Conservation (phyloP, 2,888 invertebrate genomes). For the Drosophila nr. medialis region DNA sequence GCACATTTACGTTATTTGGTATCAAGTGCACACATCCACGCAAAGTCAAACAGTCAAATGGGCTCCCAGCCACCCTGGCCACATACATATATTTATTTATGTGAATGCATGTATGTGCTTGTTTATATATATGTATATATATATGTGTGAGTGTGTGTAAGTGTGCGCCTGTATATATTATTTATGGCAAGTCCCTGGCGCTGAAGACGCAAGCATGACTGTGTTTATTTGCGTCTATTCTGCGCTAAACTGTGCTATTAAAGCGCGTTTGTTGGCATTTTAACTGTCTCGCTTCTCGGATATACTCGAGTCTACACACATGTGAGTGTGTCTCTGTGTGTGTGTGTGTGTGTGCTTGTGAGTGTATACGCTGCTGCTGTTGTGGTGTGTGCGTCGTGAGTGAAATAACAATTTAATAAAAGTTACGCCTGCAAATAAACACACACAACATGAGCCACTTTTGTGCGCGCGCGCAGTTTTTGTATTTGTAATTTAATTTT, state of each 20-base stretch:
- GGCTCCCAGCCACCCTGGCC: conserved; percentile 32
- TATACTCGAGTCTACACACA: conserved; percentile 42
- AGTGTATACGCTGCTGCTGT: not conserved
- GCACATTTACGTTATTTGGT: conserved; percentile 71
- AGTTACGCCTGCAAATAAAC: conserved; percentile 78
- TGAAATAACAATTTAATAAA: conserved; percentile 79
- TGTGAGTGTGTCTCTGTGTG: conserved; percentile 9
- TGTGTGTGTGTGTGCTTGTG: conserved; percentile 14
- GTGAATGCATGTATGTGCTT: not conserved
- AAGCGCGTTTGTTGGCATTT: conserved; percentile 78
- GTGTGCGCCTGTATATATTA: conserved; percentile 33
- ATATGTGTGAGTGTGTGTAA: not conserved
- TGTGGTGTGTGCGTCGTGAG: conserved; percentile 53
- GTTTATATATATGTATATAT: not conserved
- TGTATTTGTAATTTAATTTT: conserved; percentile 9
- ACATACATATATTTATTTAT: conserved; percentile 30
- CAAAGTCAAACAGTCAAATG: conserved; percentile 59
- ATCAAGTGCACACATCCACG: conserved; percentile 69
- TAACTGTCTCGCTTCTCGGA: conserved; percentile 59
- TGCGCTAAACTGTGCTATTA: conserved; percentile 80
- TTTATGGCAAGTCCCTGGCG: conserved; percentile 64
- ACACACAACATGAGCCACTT: conserved; percentile 43
- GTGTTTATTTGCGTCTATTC: conserved; percentile 79
- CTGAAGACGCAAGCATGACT: conserved; percentile 62
- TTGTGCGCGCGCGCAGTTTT: conserved; percentile 45